Evolutionary conservation across 2,888 invertebrate genomes (phyloP).

Genomic region (Cheilosia variabilis): DNA sequence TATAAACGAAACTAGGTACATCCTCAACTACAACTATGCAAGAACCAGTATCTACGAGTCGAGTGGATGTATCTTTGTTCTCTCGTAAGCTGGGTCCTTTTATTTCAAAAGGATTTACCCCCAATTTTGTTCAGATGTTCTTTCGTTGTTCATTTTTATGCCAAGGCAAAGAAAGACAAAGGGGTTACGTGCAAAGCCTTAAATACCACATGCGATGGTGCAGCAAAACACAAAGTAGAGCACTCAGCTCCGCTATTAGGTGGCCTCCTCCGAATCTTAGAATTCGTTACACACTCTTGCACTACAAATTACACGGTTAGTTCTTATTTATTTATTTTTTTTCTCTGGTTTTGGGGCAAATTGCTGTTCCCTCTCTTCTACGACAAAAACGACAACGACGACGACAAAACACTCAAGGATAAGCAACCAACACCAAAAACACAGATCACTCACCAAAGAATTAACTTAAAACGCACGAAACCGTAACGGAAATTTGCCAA

Average conservation of each 20-base stretch:
- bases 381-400: neutral
- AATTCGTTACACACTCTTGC: slow-evolving; percentile 57
- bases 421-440: slow-evolving; percentile 55
- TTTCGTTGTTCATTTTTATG: slow-evolving; percentile 52
- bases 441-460: slow-evolving; percentile 64
- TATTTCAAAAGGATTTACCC: slow-evolving; percentile 50
- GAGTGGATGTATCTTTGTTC: slow-evolving; percentile 36
- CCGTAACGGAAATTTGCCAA: slow-evolving; percentile 71
- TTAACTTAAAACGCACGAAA: slow-evolving; percentile 73
- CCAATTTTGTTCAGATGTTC: slow-evolving; percentile 46
- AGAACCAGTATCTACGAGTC: neutral
- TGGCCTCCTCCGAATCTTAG: slow-evolving; percentile 40
- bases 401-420: slow-evolving; percentile 27
- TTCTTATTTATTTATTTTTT: slow-evolving; percentile 8
- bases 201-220: slow-evolving; percentile 62
- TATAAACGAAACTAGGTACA: slow-evolving; percentile 30
- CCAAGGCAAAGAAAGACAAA: slow-evolving; percentile 45
- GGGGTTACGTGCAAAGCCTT: slow-evolving; percentile 56
- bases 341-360: neutral
- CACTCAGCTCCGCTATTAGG: slow-evolving; percentile 48
- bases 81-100: slow-evolving; percentile 40
- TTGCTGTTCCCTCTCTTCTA: neutral
- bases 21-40: slow-evolving; percentile 4
- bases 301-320: slow-evolving; percentile 57
- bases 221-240: slow-evolving; percentile 43